Conservation (phyloP, 2,888 invertebrate genomes). For the Rhimphoctona megacephalus region DNA sequence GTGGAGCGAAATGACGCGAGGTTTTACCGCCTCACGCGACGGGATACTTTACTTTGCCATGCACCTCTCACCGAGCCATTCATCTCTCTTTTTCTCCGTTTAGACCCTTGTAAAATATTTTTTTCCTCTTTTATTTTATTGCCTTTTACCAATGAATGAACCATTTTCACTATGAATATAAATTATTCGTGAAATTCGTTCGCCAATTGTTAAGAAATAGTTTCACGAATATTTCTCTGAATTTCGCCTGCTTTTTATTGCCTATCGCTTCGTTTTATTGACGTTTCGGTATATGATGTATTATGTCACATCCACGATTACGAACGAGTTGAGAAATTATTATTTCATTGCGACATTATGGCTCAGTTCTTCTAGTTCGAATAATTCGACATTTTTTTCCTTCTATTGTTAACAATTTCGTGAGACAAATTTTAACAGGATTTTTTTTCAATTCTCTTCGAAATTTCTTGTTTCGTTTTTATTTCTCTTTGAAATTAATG, state of each 20-base stretch:
- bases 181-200: constrained; percentile 13
- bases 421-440: background rate
- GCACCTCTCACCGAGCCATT: constrained; percentile 32
- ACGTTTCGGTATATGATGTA: background rate
- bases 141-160: background rate
- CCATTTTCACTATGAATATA: background rate
- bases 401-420: background rate
- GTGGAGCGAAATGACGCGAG: constrained; percentile 29
- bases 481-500: background rate
- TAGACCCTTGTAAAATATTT: background rate
- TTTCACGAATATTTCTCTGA: constrained; percentile 4
- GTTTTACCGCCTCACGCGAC: constrained; percentile 51
- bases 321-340: background rate
- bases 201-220: constrained; percentile 8
- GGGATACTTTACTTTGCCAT: constrained; percentile 47
- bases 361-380: background rate
- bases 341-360: constrained; percentile 1
- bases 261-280: constrained; percentile 18
- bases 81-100: constrained; percentile 5
- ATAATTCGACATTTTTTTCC: background rate
- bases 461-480: background rate
- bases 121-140: background rate
- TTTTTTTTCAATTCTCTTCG: background rate
- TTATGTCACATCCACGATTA: constrained; percentile 11
- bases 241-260: constrained; percentile 12